Conservation (phyloP, 2,797 vertebrate species). For the Gephyroberyx darwinii region DNA sequence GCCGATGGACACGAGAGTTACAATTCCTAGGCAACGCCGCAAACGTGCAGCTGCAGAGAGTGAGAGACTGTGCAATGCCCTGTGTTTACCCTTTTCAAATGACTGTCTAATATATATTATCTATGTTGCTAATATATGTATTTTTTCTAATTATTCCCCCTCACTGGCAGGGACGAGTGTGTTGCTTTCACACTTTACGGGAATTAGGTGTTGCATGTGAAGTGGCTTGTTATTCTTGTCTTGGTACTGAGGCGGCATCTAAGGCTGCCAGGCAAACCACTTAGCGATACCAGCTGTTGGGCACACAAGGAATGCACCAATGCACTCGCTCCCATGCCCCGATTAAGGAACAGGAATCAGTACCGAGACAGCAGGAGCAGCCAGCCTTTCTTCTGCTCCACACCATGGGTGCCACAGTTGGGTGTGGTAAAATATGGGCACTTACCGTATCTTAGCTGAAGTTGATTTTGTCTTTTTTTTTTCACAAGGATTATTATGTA, state of each 20-base stretch:
- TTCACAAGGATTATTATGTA: slow-evolving; percentile 8
- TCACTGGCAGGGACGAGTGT: slow-evolving; percentile 9
- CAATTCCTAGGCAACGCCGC: not conserved
- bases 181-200: slow-evolving; percentile 50
- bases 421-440: slow-evolving; percentile 1
- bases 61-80: not conserved
- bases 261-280: slow-evolving; percentile 49
- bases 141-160: slow-evolving; percentile 10
- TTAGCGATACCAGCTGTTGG: slow-evolving; percentile 58
- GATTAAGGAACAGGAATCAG: slow-evolving; percentile 50
- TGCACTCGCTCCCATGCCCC: slow-evolving; percentile 36
- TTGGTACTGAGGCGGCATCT: slow-evolving; percentile 58
- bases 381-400: slow-evolving; percentile 43
- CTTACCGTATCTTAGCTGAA: slow-evolving; percentile 29
- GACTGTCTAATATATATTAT: too few species aligned
- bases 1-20: not conserved
- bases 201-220: slow-evolving; percentile 34
- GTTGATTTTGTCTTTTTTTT: slow-evolving; percentile 35
- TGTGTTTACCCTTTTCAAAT: not conserved
- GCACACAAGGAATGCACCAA: slow-evolving; percentile 35
- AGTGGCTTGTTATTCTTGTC: slow-evolving; percentile 63
- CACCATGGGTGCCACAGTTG: slow-evolving; percentile 40
- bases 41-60: not conserved
- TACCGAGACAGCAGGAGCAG: slow-evolving; percentile 43
- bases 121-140: not conserved